Base-by-base conservation (phyloP, 2,888 invertebrate genomes). In the Selenia dentaria region DNA sequence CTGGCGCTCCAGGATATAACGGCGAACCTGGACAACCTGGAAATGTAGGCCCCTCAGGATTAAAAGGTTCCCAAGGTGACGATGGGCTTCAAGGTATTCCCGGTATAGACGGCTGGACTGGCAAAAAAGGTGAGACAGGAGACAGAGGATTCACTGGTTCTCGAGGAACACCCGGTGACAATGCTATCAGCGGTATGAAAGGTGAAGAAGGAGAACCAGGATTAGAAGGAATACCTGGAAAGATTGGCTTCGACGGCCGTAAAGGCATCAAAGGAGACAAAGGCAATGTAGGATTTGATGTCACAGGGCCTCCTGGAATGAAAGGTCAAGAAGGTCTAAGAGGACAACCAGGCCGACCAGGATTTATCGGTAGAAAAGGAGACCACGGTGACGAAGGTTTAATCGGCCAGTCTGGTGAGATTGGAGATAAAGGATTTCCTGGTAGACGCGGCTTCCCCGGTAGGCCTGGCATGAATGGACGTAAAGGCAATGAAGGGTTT, bases 401-500 rank as follows among this genome's bases (percentile, higher is more conserved):
- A 0, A 60, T 67, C 29, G 94, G 94, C 22, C 59, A 62, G 11
- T 61, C 57, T n/a, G 94, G 94, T 18, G 63, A 68, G 14, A 61
- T 64, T 6, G 95, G 88, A 31, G 89, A 92, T 22, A 83, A 76
- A 43, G 93, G 93, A 37, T 62, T 77, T 14, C 76, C 84, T 34
- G 94, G 94, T 11, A 24, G 40, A n/a, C 65, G 85, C 49, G 95
- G 95, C n/a, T 70, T 71, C 9, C 83, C 86, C n/a, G 95, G 95
- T 34, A 68, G 72, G 32, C 74, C 77, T 40, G 95, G 94, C 54
- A 69, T 77, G n/a, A 69, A 69, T 33, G 86, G 86, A 33, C 28
- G n/a, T 1, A 74, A 66, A 62, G 85, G 85, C 33, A 43, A 27
- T 38, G 40, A 1, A 35, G 96, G 96, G 18, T 62, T 78, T 1